These are phyloP conservation scores for Apodemia duryi DNA, from an alignment of 2,888 invertebrate genomes.

Conservation along the genomic window DNA sequence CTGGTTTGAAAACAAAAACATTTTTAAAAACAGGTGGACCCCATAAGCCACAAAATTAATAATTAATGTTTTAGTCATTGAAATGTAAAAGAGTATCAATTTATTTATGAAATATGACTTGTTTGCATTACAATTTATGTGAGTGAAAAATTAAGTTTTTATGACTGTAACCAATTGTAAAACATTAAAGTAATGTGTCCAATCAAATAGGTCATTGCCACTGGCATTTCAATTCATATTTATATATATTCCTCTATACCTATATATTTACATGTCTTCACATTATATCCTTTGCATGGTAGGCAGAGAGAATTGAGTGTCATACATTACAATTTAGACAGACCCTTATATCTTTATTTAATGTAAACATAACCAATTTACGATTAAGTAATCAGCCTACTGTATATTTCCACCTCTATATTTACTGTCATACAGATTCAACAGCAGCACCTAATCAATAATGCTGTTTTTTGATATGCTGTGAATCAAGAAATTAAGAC, in stretches of 20 bases:
- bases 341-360: constrained; percentile 27
- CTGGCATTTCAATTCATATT: constrained; percentile 21
- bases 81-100: not conserved
- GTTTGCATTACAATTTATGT: constrained; percentile 2
- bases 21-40: not conserved
- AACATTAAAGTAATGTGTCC: constrained; percentile 39
- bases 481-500: no score
- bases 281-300: no score
- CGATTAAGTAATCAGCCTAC: not conserved
- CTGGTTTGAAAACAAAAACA: not conserved
- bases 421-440: not conserved
- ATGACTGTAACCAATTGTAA: constrained; percentile 38
- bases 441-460: not conserved
- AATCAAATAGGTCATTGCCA: constrained; percentile 45
- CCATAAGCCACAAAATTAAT: not conserved
- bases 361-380: constrained; percentile 21
- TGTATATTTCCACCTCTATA: no score
- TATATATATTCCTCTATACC: not conserved
- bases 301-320: no score
- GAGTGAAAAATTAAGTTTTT: constrained; percentile 27
- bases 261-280: no score
- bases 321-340: no score
- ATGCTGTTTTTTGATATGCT: no score
- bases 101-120: not conserved
- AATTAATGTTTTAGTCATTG: not conserved